Evolutionary conservation across 92 coral and sea anemone genomes (phyloP), one percentile per base, ranked within the genome.

Genomic region (Zoanthus sociatus): DNA sequence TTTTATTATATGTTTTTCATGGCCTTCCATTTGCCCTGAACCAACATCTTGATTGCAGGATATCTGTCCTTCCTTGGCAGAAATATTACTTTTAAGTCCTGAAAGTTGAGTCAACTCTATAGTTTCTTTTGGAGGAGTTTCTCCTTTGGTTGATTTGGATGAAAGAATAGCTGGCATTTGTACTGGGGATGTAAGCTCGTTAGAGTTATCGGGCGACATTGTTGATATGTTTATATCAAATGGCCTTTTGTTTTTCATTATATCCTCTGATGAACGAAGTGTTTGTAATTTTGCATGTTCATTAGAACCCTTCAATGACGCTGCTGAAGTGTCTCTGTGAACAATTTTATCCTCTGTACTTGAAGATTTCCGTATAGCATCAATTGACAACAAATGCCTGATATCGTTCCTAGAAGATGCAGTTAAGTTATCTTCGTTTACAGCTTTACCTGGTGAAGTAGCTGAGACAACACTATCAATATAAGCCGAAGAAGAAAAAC

Each of bases 61-160:
- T 4, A 33, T 32, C n/a, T 15, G 68, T 18, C 20, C 71, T 55
- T 78, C 33, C n/a, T 78, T 58, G 71, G 58, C 33, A 32, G 66
- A 78, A 17, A 1, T 26, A 42, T 9, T 58, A 55, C 11, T 44
- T 15, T 14, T 31, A 16, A 48, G 71, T 78, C 33, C 18, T 8
- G 31, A 78, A 31, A 79, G 58, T 7, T 63, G 55, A 16, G 84
- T 64, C 74, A 79, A 63, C 74, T 79, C 84, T 32, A 79, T 79
- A 14, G 10, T 14, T 33, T 79, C 84, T 17, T 9, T 79, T 42
- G 56, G 56, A 10, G 37, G 73, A 31, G 21, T 20, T 10, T 79
- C 84, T n/a, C 61, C 61, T 56, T 63, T 63, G 1, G 84, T 37
- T 4, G 63, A n/a, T 37, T 44, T 54, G 16, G 74, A 60, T 63